Conservation (phyloP, 2,888 invertebrate genomes). For the Lucinisca nassula region DNA sequence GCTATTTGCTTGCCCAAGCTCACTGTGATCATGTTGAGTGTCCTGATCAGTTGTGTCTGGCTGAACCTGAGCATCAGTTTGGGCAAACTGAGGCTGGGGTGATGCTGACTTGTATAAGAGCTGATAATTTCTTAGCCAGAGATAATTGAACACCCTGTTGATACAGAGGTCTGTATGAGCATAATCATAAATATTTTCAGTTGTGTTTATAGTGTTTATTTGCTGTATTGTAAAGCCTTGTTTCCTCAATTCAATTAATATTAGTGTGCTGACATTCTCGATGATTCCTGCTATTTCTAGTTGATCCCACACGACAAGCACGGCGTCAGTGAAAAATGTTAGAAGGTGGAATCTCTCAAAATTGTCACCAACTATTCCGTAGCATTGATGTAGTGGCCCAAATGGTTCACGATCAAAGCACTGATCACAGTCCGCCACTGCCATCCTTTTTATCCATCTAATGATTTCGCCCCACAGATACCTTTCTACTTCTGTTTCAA, state of each 20-base stretch:
- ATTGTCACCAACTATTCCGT: neutral
- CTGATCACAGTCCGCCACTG: neutral
- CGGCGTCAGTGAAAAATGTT: neutral
- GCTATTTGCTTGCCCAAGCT: too few species aligned
- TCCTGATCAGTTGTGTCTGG: too few species aligned
- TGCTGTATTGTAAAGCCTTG: neutral
- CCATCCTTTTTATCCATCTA: neutral
- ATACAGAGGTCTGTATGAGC: neutral
- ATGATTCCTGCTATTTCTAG: neutral
- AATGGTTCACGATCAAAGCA: neutral
- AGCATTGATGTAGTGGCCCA: neutral
- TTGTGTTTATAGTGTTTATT: neutral
- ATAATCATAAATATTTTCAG: neutral
- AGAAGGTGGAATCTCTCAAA: neutral
- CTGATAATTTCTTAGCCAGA: neutral
- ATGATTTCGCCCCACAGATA: neutral
- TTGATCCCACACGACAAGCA: neutral
- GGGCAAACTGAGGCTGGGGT: too few species aligned
- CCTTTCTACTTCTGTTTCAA: neutral
- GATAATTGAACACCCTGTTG: neutral
- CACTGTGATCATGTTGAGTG: too few species aligned
- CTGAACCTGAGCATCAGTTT: too few species aligned
- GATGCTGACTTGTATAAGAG: too few species aligned
- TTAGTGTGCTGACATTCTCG: neutral
- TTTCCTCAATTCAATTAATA: neutral